These are phyloP conservation scores for Himalopsyche phryganea DNA, from an alignment of 1,140 invertebrate species.

Conservation along the genomic window DNA sequence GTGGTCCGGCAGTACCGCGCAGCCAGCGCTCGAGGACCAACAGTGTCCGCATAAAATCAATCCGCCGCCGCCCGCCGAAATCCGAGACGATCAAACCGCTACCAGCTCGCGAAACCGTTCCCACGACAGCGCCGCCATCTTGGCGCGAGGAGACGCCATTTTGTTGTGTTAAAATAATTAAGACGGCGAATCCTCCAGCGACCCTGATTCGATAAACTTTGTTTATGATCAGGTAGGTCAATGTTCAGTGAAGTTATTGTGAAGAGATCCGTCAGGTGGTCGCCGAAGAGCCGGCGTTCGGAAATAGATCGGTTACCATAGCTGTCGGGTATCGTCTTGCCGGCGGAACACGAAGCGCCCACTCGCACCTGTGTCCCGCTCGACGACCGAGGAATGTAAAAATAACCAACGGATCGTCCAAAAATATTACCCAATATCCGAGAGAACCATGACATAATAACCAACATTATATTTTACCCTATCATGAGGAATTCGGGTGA, in stretches of 20 bases:
- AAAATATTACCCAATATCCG: constrained; percentile 25
- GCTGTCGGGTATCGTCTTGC: neutral
- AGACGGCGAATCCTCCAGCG: neutral
- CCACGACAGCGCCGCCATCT: constrained; percentile 15
- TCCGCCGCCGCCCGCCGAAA: constrained; percentile 9
- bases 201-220: constrained; percentile 18
- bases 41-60: neutral
- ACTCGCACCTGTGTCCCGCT: neutral
- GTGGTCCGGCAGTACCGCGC: constrained; percentile 23
- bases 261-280: constrained; percentile 12
- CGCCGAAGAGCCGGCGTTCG: neutral
- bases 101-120: neutral
- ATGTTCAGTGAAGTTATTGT: constrained; percentile 7
- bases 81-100: constrained; percentile 6
- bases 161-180: too few relatives aligned
- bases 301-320: constrained; percentile 11
- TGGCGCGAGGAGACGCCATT: neutral
- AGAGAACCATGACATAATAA: constrained; percentile 33
- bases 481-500: too few relatives aligned
- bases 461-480: neutral
- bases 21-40: constrained; percentile 28
- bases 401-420: constrained; percentile 26
- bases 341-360: constrained; percentile 2
- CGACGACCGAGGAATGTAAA: constrained; percentile 22
- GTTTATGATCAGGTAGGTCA: constrained; percentile 24